A percentile compares a stretch with the other conserved stretches of the same genome.
Evolutionary conservation across 2,113 vertebrate genomes (phyloP).

Genomic region (Sigmodon hispidus): DNA sequence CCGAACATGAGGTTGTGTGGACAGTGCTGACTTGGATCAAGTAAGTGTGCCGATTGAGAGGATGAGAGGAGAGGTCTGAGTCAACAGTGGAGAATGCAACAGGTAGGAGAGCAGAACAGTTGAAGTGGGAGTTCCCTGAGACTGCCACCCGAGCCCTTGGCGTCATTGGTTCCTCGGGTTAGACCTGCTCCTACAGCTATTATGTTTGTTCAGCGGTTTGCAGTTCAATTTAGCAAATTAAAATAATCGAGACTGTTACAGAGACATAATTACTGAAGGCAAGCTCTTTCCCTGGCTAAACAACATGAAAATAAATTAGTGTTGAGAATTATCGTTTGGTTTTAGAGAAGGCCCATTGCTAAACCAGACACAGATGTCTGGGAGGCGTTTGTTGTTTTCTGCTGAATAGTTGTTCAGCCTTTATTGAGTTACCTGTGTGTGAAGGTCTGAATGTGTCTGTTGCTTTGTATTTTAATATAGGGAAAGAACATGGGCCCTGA

Average conservation of each 20-base stretch:
- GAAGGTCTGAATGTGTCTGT: not conserved
- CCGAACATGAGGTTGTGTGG: slow-evolving; percentile 26
- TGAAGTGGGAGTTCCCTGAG: slow-evolving; percentile 27
- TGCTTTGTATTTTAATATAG: not conserved
- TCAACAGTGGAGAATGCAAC: slow-evolving; percentile 49
- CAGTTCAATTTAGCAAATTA: slow-evolving; percentile 46
- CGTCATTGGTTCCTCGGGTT: not conserved
- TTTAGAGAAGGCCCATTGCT: slow-evolving; percentile 2
- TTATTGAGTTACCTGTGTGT: too few species aligned
- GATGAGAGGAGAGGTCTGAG: slow-evolving; percentile 53
- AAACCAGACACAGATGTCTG: slow-evolving; percentile 2
- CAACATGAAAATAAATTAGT: not conserved
- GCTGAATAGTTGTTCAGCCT: not conserved
- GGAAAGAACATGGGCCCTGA: not conserved
- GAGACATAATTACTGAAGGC: not conserved
- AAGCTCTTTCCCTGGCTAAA: slow-evolving; percentile 20
- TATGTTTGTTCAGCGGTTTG: not conserved
- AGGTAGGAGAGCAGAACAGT: slow-evolving; percentile 39
- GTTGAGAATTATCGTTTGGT: slow-evolving; percentile 47
- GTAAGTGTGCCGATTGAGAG: slow-evolving; percentile 34
- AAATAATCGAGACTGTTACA: slow-evolving; percentile 18
- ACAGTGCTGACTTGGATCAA: slow-evolving; percentile 49
- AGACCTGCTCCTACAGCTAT: not conserved
- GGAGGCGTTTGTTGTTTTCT: not conserved
- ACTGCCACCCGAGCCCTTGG: not conserved